These are phyloP conservation scores for Eubasilissa regina DNA, from an alignment of 1,140 invertebrate genomes.

Conservation along the genomic window DNA sequence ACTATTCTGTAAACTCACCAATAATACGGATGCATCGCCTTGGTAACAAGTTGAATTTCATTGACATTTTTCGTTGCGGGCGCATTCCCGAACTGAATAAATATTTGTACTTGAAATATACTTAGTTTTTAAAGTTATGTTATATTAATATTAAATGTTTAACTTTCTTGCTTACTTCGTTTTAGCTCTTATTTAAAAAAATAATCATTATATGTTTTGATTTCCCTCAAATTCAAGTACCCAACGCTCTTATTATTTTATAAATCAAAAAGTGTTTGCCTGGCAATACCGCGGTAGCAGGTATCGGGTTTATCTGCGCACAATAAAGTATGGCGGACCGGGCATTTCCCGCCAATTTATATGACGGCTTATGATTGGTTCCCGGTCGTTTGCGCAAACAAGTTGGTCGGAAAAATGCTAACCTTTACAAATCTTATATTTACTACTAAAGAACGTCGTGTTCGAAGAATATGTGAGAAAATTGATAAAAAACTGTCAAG, in stretches of 20 bases:
- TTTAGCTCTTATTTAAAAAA: too few relatives aligned
- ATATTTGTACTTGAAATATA: too few relatives aligned
- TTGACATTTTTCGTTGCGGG: too few relatives aligned
- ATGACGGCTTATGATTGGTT: slow-evolving; percentile 58
- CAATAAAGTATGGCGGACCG: slow-evolving; percentile 51
- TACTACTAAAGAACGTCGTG: slow-evolving; percentile 9
- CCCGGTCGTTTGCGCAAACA: slow-evolving; percentile 57
- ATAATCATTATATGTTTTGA: too few relatives aligned
- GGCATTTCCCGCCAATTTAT: slow-evolving; percentile 54
- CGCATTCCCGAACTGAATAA: too few relatives aligned
- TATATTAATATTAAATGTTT: too few relatives aligned
- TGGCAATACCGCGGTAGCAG: not conserved
- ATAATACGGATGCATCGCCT: too few relatives aligned
- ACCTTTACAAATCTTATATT: slow-evolving; percentile 38
- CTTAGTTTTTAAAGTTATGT: too few relatives aligned
- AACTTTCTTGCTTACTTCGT: too few relatives aligned
- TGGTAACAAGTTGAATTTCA: too few relatives aligned
- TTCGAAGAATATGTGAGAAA: not conserved
- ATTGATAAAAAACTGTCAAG: not conserved
- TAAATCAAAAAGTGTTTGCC: not conserved
- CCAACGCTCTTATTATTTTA: not conserved
- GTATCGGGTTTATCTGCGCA: slow-evolving; percentile 43
- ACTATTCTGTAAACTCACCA: too few relatives aligned
- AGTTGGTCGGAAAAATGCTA: slow-evolving; percentile 58
- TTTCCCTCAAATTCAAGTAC: too few relatives aligned